Conservation (phyloP, 2,797 vertebrate genomes). For the Acrossocheilus fasciatus region DNA sequence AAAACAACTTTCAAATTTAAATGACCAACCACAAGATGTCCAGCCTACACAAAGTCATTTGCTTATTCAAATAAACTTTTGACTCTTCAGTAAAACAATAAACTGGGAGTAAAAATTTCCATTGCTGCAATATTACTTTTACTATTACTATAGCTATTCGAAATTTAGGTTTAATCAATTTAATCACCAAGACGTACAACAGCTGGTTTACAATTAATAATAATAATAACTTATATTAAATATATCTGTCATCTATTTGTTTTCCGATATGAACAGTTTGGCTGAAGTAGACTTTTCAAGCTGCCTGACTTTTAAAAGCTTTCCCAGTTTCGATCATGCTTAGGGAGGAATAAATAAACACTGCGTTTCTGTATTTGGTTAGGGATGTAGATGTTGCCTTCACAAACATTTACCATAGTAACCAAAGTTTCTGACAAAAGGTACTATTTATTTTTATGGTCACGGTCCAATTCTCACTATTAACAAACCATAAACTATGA, state of each 20-base stretch:
- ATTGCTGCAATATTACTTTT: neutral
- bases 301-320: neutral
- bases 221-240: neutral
- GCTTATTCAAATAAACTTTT: conserved; percentile 13
- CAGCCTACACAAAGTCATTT: conserved; percentile 5
- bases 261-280: neutral
- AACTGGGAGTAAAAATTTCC: neutral
- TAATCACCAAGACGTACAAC: neutral
- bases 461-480: neutral
- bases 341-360: conserved; percentile 17
- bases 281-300: neutral
- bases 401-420: conserved; percentile 3
- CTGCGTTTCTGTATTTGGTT: conserved; percentile 8
- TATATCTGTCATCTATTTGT: neutral
- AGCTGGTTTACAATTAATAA: neutral
- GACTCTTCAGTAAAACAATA: neutral
- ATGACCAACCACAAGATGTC: neutral
- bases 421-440: neutral
- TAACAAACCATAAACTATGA: neutral
- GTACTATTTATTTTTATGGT: neutral
- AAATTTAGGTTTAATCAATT: neutral
- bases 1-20: neutral
- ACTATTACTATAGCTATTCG: neutral
- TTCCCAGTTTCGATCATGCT: conserved; percentile 4
- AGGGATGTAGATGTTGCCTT: neutral